Base-by-base conservation (phyloP, 2,797 vertebrate species). In the Danio jaintianensis region DNA sequence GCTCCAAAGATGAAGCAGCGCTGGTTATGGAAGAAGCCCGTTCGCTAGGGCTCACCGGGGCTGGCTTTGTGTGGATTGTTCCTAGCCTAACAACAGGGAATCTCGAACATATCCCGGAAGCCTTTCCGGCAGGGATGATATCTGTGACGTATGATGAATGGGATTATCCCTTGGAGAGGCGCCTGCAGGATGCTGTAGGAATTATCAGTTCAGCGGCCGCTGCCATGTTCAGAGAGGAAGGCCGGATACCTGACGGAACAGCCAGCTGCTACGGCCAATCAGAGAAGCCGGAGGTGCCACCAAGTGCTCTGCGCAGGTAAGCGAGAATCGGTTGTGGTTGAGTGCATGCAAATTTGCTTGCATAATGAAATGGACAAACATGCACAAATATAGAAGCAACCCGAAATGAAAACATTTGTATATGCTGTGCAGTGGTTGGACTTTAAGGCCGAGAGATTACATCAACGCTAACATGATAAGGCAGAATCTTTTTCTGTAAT, bases 1-100 rank as follows among this genome's bases (percentile, higher is more conserved):
- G 97, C 79, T 98, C 98, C 86, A 98, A 97, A 91, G 97, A 98
- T 0, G 98, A 99, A 90, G 97, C 98, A 0, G 66, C 92, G 56
- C 95, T 96, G 83, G 97, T 99, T 77, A 89, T 99, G 77, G 95
- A 96, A 0, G 98, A 99, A 83, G 96, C 98, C 16, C 96, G 96
- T 0, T 98, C 97, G 4, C 88, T 99, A 47, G 98, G 98, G 78
- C 93, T 99, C 64, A 97, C 97, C 0, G 98, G 97, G 52, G 97
- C 97, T 0, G 97, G 98, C 82, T 98, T 96, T 91, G 97, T 98
- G 91, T 99, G 98, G 98, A 97, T 99, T 48, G 96, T 98, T 84
- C 97, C 98, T 82, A 98, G 97, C 86, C 90, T 98, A 81, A 97
- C 97, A 59, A 96, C 96, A 4, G 98, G 98, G 62, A 98, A 97